A percentile compares a stretch with the other conserved stretches of the same genome.
Conservation (phyloP, 1,140 invertebrate species). For the Drosophila asahinai region DNA sequence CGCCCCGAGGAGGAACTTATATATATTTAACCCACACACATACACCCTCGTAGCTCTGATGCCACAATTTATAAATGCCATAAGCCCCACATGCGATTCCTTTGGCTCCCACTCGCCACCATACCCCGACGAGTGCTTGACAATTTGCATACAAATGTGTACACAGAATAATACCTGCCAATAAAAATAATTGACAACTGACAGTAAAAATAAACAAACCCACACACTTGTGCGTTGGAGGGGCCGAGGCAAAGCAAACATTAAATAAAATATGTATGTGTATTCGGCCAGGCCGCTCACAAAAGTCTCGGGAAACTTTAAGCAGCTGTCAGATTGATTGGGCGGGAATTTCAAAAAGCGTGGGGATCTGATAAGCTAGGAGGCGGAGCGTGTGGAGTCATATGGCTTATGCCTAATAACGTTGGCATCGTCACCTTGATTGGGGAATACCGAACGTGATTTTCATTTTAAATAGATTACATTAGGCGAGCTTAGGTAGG, state of each 20-base stretch:
- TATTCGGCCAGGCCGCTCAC: constrained; percentile 20
- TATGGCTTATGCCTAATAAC: constrained; percentile 69
- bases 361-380: not conserved
- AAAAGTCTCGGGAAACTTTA: constrained; percentile 62
- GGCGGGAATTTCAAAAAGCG: constrained; percentile 35
- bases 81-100: constrained; percentile 28
- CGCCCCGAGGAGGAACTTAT: not conserved
- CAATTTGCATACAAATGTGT: constrained; percentile 79
- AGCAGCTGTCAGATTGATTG: constrained; percentile 77
- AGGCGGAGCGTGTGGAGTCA: constrained; percentile 4
- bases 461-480: constrained; percentile 58
- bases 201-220: constrained; percentile 74
- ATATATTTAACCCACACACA: constrained; percentile 24
- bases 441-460: constrained; percentile 52
- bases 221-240: constrained; percentile 18
- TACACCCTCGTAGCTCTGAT: constrained; percentile 24
- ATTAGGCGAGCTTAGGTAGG: not conserved
- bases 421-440: constrained; percentile 69
- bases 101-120: constrained; percentile 21
- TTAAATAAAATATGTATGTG: constrained; percentile 65
- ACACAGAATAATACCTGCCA: constrained; percentile 82
- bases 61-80: constrained; percentile 60
- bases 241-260: constrained; percentile 53
- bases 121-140: constrained; percentile 57
- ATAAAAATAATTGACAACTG: constrained; percentile 83